Base-by-base conservation (phyloP, 2,888 invertebrate genomes). In the Rhyacophila evoluta region DNA sequence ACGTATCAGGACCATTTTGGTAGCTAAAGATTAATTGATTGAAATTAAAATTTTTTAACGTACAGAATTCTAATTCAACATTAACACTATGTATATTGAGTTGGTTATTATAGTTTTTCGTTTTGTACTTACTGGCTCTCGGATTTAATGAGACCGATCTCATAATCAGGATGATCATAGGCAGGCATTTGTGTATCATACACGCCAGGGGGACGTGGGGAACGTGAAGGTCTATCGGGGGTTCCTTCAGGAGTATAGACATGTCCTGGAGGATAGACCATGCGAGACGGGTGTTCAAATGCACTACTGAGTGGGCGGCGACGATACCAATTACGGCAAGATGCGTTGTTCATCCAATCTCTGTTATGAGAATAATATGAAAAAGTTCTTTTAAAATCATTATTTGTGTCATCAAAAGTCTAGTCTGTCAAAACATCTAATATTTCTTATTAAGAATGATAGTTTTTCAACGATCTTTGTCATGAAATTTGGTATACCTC, bases 1-100 rank as follows among this genome's bases (percentile, higher is more conserved):
- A 98, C 0, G 98, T 98, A 86, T 99, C 98, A 0, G 98, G 98
- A 0, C 99, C 98, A 87, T 96, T 95, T 89, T 98, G 97, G 88
- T 98, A 98, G 85, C 97, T 97, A 84, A 72, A 86, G 84, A 72
- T 33, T 33, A 33, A 33, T 6, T 33, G 29, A 33, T 33, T 33
- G 29, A 33, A 33, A 4, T 5, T 15, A 41, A 41, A 41, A 41
- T 41, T n/a, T n/a, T n/a, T n/a, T n/a, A n/a, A n/a, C n/a, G n/a
- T n/a, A n/a, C n/a, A n/a, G n/a, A n/a, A n/a, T n/a, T n/a, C n/a
- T n/a, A n/a, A n/a, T n/a, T n/a, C n/a, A n/a, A n/a, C n/a, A n/a
- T n/a, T n/a, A n/a, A n/a, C n/a, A n/a, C n/a, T n/a, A n/a, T n/a
- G n/a, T n/a, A n/a, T n/a, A n/a, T n/a, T n/a, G n/a, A n/a, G n/a